Base-by-base conservation (phyloP, 2,797 vertebrate species). In the Thaleichthys pacificus region DNA sequence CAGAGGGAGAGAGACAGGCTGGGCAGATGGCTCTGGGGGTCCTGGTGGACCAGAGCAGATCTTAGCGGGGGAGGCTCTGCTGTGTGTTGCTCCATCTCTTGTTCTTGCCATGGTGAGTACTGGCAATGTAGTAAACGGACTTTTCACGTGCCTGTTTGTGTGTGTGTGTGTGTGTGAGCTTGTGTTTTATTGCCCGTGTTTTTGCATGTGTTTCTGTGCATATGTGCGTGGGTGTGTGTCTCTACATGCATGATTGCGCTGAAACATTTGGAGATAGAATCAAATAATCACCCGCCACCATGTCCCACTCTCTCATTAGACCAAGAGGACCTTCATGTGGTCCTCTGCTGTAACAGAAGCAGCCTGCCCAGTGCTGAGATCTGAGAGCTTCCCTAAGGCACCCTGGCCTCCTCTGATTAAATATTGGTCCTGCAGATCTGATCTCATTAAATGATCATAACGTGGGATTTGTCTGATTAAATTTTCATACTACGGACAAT, bases 1-100 rank as follows among this genome's bases (percentile, higher is more conserved):
- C 82, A 85, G 85, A 81, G 51, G 82, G 83, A 83, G 85, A 81
- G 51, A 82, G 83, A 81, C 82, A 85, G 85, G 75, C 85, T 72
- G 68, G 84, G 82, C 85, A 88, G 86, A 88, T 88, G 86, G 86
- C 84, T 78, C 74, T 7, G 58, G 74, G 79, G 82, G 82, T 85
- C 86, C 85, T 77, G 74, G 77, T 70, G 82, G 84, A 82, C 79
- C 84, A 83, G 74, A 81, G 82, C 82, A 85, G 86, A 86, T 88
- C 85, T 85, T 82, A 76, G 79, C 75, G 75, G 80, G 79, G 77
- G 77, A 82, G 85, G 79, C 79, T 69, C 72, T 74, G 80, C 76
- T n/a, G 19, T 56, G 19, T n/a, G 19, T n/a, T n/a, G 4, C 78
- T 83, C 75, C 73, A 72, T 61, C 73, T 77, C 83, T 82, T 76